Conservation (phyloP, 2,888 invertebrate species). For the Icerya purchasi region DNA sequence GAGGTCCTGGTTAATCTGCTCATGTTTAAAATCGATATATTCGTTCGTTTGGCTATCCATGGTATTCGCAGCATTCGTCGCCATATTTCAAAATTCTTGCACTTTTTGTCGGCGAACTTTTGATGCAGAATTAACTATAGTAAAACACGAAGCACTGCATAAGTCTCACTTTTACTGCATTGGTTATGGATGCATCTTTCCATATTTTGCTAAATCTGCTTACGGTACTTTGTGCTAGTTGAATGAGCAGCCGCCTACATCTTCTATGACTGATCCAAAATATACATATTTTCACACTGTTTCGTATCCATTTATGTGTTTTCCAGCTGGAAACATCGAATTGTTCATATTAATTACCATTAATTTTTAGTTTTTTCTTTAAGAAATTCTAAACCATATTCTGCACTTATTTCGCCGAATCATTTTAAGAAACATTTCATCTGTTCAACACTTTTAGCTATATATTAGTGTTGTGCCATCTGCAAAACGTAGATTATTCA, state of each 20-base stretch:
- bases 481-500: background rate
- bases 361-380: background rate
- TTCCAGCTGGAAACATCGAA: background rate
- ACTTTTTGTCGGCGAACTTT: too few relatives aligned
- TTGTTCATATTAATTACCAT: background rate
- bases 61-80: too few relatives aligned
- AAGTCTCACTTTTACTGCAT: background rate
- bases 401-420: background rate
- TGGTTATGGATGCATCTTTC: background rate
- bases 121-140: too few relatives aligned
- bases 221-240: background rate
- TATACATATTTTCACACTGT: background rate
- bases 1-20: too few relatives aligned
- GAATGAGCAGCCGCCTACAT: background rate
- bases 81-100: too few relatives aligned
- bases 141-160: background rate
- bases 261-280: background rate
- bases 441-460: background rate
- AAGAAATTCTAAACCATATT: background rate
- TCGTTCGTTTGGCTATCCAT: too few relatives aligned
- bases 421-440: background rate
- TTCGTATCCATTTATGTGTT: background rate
- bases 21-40: too few relatives aligned
- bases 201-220: background rate
- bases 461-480: background rate